Evolutionary conservation across 2,888 invertebrate genomes (phyloP).

Genomic region (Diadegma fenestrale): DNA sequence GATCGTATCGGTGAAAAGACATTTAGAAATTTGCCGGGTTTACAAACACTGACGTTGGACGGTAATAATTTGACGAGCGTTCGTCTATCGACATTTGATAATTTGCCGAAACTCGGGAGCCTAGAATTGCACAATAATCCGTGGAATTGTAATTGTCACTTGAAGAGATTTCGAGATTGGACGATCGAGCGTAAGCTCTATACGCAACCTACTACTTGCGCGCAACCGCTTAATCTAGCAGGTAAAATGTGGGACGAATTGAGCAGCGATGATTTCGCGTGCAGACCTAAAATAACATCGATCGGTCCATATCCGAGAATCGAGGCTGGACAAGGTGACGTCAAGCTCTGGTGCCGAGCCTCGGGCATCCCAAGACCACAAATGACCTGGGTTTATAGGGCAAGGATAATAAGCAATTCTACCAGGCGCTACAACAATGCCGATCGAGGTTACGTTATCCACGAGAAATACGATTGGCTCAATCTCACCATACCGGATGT

Average conservation of each 20-base stretch:
- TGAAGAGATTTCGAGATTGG: constrained; percentile 92
- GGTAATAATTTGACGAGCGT: constrained; percentile 91
- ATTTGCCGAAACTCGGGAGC: constrained; percentile 89
- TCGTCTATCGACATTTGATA: constrained; percentile 88
- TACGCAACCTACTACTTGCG: constrained; percentile 90
- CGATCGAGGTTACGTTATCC: constrained; percentile 84
- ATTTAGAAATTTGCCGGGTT: constrained; percentile 89
- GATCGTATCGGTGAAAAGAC: constrained; percentile 89
- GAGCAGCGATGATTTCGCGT: constrained; percentile 91
- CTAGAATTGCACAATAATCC: constrained; percentile 93
- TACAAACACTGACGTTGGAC: constrained; percentile 90
- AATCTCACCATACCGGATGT: constrained; percentile 90
- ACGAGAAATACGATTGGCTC: constrained; percentile 81
- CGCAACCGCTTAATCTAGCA: constrained; percentile 89
- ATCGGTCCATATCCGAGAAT: constrained; percentile 86
- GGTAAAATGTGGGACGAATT: constrained; percentile 91
- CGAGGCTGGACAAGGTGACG: constrained; percentile 88
- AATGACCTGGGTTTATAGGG: constrained; percentile 85
- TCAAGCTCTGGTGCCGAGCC: constrained; percentile 90
- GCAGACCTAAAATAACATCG: constrained; percentile 89
- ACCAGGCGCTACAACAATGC: constrained; percentile 80
- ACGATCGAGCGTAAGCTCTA: constrained; percentile 90
- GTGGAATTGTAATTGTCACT: constrained; percentile 95
- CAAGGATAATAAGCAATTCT: constrained; percentile 76
- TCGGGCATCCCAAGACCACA: constrained; percentile 92